Evolutionary conservation across 2,888 invertebrate species (phyloP), one percentile per base, ranked within the genome.

Genomic region (Digitonthophagus gazella): DNA sequence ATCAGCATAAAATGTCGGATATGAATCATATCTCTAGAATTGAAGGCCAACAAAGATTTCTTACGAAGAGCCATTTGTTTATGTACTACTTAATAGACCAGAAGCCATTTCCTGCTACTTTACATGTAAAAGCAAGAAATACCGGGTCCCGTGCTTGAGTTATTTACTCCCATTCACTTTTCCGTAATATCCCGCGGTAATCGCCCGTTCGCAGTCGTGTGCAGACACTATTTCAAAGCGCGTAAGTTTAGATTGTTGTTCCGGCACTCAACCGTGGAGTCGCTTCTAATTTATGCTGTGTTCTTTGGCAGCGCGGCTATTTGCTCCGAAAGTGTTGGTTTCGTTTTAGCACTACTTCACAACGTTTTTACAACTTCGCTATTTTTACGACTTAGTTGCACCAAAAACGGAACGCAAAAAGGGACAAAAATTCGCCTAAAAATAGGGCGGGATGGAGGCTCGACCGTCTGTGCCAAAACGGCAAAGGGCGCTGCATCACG

Each of bases 391-490:
- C 28, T 44, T 5, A 1, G 6, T 11, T 11, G 28, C 28, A 44
- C 28, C 28, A 44, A 44, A 44, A 44, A 2, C 28, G 28, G 28
- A 44, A 61, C 15, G 20, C 15, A n/a, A 61, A 18, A 61, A 61
- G 3, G 18, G n/a, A 15, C n/a, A 19, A 57, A 16, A 15, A 57
- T 57, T 15, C 14, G 2, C 57, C 61, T 20, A 18, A 61, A 14
- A 61, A 61, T 61, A 61, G 11, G 61, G 20, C 61, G 18, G 19
- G 57, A n/a, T 15, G 57, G 57, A 57, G 16, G n/a, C 57, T 57
- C 57, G 57, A n/a, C 28, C 28, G 28, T 11, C 8, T 61, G 16
- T n/a, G 61, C 20, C 61, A 61, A 61, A 61, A 61, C 18, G 19
- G 61, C 18, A 18, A 61, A 57, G 15, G 57, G 61, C 61, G 61